Percentiles rank a stretch among this genome's conserved stretches.
These are phyloP conservation scores for Chiloscyllium plagiosum DNA, from an alignment of 2,113 vertebrate species.

Conservation along the genomic window DNA sequence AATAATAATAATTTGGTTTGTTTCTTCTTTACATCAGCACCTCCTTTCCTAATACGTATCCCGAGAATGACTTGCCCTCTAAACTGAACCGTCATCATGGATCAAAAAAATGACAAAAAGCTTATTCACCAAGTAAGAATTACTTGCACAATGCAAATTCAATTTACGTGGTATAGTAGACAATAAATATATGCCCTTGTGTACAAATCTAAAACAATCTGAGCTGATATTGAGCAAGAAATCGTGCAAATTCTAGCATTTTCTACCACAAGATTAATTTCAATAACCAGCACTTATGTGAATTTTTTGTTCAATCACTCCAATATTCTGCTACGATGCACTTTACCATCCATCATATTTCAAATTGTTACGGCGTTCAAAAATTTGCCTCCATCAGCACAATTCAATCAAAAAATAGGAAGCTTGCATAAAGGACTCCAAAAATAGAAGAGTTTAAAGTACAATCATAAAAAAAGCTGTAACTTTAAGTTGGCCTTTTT, in stretches of 20 bases:
- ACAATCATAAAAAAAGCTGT: not conserved
- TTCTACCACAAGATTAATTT: not conserved
- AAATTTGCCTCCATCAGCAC: not conserved
- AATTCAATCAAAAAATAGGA: not conserved
- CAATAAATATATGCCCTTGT: not conserved
- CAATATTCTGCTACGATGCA: not conserved
- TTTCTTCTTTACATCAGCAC: no score
- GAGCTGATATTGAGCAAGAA: not conserved
- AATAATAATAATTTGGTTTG: not conserved
- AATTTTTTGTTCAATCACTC: conserved; percentile 2
- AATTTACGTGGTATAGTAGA: not conserved
- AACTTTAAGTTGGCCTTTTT: not conserved
- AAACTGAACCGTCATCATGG: not conserved
- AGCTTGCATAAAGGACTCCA: not conserved
- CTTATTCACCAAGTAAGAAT: not conserved
- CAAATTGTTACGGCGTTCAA: not conserved
- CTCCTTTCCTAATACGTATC: not conserved
- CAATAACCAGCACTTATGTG: not conserved
- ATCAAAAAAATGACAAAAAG: not conserved
- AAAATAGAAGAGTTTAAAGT: not conserved
- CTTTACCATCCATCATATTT: conserved; percentile 13
- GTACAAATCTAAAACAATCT: not conserved
- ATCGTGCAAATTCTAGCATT: not conserved
- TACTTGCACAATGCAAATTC: not conserved
- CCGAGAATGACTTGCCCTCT: not conserved